Evolutionary conservation across 2,888 invertebrate genomes (phyloP).

Genomic region (Belgica antarctica): DNA sequence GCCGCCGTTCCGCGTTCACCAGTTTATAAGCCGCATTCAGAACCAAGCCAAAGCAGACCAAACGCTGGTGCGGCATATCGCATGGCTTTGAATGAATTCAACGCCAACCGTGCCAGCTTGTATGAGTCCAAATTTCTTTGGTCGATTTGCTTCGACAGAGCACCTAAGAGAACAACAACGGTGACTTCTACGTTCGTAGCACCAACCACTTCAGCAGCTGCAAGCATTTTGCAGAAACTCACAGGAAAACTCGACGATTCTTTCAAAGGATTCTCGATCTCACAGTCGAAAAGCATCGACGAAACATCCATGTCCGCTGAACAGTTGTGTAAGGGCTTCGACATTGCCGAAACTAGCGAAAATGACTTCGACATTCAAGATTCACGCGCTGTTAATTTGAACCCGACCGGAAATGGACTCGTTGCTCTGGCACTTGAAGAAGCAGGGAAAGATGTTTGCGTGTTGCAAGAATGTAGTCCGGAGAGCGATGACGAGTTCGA

Average conservation of each 20-base stretch:
- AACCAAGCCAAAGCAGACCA: background rate
- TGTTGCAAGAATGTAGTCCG: slow-evolving; percentile 33
- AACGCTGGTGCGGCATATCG: slow-evolving; percentile 30
- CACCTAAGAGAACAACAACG: background rate
- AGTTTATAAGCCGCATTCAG: slow-evolving; percentile 14
- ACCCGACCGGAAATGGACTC: slow-evolving; percentile 1
- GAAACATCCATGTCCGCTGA: slow-evolving; percentile 2
- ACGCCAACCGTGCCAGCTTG: slow-evolving; percentile 11
- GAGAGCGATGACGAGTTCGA: background rate
- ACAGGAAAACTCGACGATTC: background rate
- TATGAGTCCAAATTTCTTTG: slow-evolving; percentile 37
- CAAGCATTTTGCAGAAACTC: slow-evolving; percentile 27
- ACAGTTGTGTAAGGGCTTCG: slow-evolving; percentile 23
- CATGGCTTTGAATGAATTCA: slow-evolving; percentile 20
- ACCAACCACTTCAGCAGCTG: slow-evolving; percentile 19
- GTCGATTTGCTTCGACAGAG: slow-evolving; percentile 13
- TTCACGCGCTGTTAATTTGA: slow-evolving; percentile 21
- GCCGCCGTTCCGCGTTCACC: slow-evolving; percentile 22
- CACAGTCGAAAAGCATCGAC: background rate
- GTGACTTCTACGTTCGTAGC: background rate
- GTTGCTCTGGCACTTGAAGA: slow-evolving; percentile 3
- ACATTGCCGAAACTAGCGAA: slow-evolving; percentile 10
- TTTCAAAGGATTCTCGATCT: background rate
- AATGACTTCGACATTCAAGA: slow-evolving; percentile 35
- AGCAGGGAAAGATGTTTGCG: slow-evolving; percentile 21